Evolutionary conservation across 1,140 invertebrate genomes (phyloP).

Genomic region (Polyergus mexicanus): DNA sequence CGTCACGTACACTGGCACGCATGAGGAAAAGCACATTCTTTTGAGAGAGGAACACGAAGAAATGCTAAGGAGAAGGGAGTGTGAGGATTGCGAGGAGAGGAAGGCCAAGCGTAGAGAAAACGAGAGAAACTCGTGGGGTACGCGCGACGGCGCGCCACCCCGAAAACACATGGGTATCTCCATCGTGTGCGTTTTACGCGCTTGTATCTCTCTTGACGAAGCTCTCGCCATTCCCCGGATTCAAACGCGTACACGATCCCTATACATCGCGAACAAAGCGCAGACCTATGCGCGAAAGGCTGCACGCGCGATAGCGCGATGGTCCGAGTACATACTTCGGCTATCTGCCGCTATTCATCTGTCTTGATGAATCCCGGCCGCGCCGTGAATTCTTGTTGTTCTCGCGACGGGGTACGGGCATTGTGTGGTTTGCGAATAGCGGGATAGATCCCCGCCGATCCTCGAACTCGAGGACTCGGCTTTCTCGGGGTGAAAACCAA

Average conservation of each 20-base stretch:
- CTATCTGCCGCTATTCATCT: constrained; percentile 60
- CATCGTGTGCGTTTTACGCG: constrained; percentile 74
- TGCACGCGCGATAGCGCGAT: constrained; percentile 54
- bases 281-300: constrained; percentile 70
- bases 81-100: not conserved
- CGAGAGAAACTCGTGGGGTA: constrained; percentile 26
- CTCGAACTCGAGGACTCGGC: not conserved
- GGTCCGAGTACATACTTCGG: constrained; percentile 26
- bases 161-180: constrained; percentile 66
- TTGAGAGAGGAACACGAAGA: constrained; percentile 33
- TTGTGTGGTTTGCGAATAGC: constrained; percentile 54
- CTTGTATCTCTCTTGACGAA: constrained; percentile 66
- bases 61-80: not conserved
- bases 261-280: constrained; percentile 81
- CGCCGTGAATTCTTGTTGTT: constrained; percentile 17
- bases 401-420: constrained; percentile 37
- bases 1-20: constrained; percentile 7
- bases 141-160: not conserved
- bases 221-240: constrained; percentile 21
- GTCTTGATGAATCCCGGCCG: constrained; percentile 30
- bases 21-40: constrained; percentile 37
- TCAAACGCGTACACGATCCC: constrained; percentile 77
- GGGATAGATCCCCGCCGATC: constrained; percentile 4
- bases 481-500: not conserved
- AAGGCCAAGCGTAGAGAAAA: constrained; percentile 7